Percentiles rank a stretch among this genome's conserved stretches.
Conservation (phyloP, 2,888 invertebrate species). For the Nyleta sp. region DNA sequence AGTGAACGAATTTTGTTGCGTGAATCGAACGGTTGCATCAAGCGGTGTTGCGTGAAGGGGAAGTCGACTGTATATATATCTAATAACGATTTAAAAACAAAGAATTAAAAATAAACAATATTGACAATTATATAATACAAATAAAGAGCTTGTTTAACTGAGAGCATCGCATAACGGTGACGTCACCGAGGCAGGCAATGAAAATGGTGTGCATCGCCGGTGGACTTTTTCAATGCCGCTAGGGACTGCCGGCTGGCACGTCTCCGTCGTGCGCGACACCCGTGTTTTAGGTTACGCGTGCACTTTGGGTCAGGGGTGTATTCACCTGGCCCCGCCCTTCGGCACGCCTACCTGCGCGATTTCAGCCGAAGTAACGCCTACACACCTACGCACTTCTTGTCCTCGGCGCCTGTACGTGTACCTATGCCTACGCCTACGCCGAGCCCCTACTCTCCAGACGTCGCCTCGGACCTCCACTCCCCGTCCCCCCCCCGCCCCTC, state of each 20-base stretch:
- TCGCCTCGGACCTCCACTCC: conserved; percentile 49
- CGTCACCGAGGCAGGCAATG: conserved; percentile 24
- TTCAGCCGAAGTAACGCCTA: conserved; percentile 78
- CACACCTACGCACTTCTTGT: conserved; percentile 70
- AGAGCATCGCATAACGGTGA: too few species aligned
- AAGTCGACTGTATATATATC: too few species aligned
- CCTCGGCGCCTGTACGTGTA: conserved; percentile 49
- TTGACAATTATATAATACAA: too few species aligned
- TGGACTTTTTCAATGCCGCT: conserved; percentile 30
- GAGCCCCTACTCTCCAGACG: conserved; percentile 67
- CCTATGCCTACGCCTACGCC: conserved; percentile 72
- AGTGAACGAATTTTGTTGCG: too few species aligned
- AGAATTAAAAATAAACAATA: too few species aligned
- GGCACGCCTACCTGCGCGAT: conserved; percentile 82
- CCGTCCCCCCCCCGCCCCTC: conserved; percentile 34
- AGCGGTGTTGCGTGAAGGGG: too few species aligned
- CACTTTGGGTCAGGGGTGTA: conserved; percentile 66
- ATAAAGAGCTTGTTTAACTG: too few species aligned
- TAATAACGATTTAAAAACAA: too few species aligned
- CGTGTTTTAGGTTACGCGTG: conserved; percentile 57
- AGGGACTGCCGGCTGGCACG: conserved; percentile 11
- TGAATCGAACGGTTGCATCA: too few species aligned
- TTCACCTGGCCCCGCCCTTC: conserved; percentile 81
- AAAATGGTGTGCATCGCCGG: conserved; percentile 12
- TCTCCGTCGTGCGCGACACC: conserved; percentile 33